These are phyloP conservation scores for Rhadina sibilatrix DNA, from an alignment of 2,113 vertebrate species.

Conservation along the genomic window DNA sequence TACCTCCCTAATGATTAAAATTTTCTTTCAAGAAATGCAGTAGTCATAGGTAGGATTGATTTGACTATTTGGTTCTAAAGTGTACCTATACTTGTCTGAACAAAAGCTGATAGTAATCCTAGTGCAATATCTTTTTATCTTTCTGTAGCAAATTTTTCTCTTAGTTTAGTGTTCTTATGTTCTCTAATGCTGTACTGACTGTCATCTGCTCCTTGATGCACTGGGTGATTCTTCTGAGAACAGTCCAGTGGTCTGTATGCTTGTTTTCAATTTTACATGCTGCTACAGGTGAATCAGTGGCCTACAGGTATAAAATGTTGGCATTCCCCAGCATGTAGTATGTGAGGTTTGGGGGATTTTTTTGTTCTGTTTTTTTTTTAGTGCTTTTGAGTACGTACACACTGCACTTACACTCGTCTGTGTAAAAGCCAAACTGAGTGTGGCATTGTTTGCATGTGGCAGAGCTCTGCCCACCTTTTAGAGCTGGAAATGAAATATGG, in stretches of 20 bases:
- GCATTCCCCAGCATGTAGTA: not conserved
- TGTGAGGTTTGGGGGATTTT: not conserved
- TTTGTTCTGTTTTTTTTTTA: not conserved
- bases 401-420: accelerated
- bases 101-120: not conserved
- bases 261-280: not conserved
- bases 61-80: not conserved
- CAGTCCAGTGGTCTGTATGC: not conserved
- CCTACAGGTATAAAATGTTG: not conserved
- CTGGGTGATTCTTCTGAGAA: not conserved
- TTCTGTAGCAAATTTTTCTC: not conserved
- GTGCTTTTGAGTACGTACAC: not conserved
- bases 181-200: not conserved
- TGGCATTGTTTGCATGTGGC: not conserved
- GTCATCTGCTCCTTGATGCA: not conserved
- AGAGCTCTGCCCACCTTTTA: not conserved
- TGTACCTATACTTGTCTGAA: not conserved
- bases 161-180: not conserved
- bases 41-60: not conserved
- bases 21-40: not conserved
- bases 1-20: not conserved
- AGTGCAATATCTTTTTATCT: not conserved
- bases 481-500: not conserved
- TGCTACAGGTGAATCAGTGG: not conserved
- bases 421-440: not conserved